Base-by-base conservation (phyloP, 92 coral and sea anemone species). In the Diadumene lineata region DNA sequence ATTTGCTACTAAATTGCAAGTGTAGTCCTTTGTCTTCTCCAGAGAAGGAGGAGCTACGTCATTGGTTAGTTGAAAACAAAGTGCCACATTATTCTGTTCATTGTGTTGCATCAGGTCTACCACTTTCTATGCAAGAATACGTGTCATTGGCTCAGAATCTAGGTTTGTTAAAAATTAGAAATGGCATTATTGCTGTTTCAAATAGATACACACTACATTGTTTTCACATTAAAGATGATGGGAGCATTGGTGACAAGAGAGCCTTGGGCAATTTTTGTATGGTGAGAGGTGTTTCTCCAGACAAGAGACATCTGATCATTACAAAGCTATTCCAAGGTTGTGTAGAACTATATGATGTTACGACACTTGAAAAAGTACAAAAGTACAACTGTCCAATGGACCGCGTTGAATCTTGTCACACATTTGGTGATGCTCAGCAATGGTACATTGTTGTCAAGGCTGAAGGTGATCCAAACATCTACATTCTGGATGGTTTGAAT, bases 391-490 rank as follows among this genome's bases (percentile, higher is more conserved):
- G 60, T 21, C 60, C 60, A 4, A 15, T 15, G 4, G 18, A 16
- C 18, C 4, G 24, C 4, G 24, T 53, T 15, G 60, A 15, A 3
- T 15, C 60, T 53, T 53, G 60, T 53, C 60, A 53, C 24, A 21
- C 24, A 21, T 53, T 15, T 53, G 18, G 60, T 9, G 24, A 53
- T 53, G 48, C 6, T 6, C 21, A 53, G 18, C 18, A 4, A 21
- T 53, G 60, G 60, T 53, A 53, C 60, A 53, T 53, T 53, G 60
- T 53, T 4, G 21, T 53, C 3, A 53, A 21, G 60, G n/a, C n/a
- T 53, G 4, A 15, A 2, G 18, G 24, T 53, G 60, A 53, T 53
- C 21, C n/a, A 15, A 53, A 53, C 3, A 53, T 53, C 24, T 53
- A 53, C 60, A 53, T 53, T 21, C 4, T 53, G n/a, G 60, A 53